Percentiles rank a stretch among this genome's conserved stretches.
These are phyloP conservation scores for Plutella xylostella DNA, from an alignment of 2,888 invertebrate genomes.

Conservation along the genomic window DNA sequence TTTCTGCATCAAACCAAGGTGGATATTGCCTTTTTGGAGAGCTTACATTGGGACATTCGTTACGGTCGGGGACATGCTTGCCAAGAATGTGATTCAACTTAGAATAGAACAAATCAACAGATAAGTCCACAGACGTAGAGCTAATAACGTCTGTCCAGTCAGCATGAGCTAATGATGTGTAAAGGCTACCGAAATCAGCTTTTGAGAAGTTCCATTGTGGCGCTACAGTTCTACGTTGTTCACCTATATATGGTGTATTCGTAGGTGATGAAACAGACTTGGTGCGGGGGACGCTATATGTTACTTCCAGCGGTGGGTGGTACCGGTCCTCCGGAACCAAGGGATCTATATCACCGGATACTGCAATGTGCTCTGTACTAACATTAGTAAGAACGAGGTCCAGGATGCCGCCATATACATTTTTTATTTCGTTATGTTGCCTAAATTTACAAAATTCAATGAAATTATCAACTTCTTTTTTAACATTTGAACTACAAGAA, in stretches of 20 bases:
- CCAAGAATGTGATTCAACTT: background rate
- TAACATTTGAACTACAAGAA: slow-evolving; percentile 2
- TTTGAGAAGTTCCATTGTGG: too few species aligned
- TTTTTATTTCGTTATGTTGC: background rate
- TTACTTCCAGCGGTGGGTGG: slow-evolving; percentile 1
- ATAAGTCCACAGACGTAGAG: background rate
- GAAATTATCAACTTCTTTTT: background rate
- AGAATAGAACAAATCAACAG: background rate
- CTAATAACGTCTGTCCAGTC: background rate
- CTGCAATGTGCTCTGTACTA: background rate
- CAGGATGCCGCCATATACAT: background rate
- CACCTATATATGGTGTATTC: too few species aligned
- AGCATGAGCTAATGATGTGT: background rate
- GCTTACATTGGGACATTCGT: background rate
- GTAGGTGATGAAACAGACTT: background rate
- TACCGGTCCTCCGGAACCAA: background rate
- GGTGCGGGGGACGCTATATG: background rate
- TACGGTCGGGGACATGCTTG: background rate
- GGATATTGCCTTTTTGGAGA: background rate
- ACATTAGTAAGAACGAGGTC: background rate
- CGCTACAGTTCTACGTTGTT: too few species aligned
- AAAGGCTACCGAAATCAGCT: background rate
- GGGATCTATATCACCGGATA: background rate
- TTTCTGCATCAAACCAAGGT: slow-evolving; percentile 1
- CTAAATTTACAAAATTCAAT: slow-evolving; percentile 3